A percentile compares a stretch with the other conserved stretches of the same genome.
Evolutionary conservation across 2,888 invertebrate species (phyloP).

Genomic region (Pyrrhosoma nymphula): DNA sequence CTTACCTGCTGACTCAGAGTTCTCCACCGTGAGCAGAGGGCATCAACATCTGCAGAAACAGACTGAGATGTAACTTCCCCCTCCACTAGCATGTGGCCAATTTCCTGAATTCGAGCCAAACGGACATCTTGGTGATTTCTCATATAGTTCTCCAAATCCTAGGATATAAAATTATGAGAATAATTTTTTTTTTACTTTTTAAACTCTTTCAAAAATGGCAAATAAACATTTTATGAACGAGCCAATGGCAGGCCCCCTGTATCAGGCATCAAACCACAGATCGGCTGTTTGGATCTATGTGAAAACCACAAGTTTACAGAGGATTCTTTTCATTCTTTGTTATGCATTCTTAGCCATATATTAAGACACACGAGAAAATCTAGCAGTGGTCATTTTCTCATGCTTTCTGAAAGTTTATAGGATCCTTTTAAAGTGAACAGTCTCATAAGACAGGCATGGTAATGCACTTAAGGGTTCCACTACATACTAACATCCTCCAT

Average conservation of each 20-base stretch:
- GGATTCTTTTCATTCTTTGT: too few relatives aligned
- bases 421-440: too few relatives aligned
- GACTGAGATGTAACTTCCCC: constrained; percentile 87
- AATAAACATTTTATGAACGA: neutral
- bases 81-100: constrained; percentile 86
- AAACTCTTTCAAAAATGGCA: neutral
- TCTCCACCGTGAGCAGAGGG: constrained; percentile 83
- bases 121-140: constrained; percentile 87
- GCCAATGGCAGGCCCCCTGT: neutral
- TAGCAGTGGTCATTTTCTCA: too few relatives aligned
- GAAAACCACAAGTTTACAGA: too few relatives aligned
- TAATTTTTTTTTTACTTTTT: too few relatives aligned
- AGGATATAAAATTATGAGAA: constrained; percentile 70
- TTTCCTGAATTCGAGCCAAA: constrained; percentile 86
- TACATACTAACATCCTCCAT: too few relatives aligned
- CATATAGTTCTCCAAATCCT: constrained; percentile 92
- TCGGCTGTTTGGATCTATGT: neutral
- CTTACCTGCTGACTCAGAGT: constrained; percentile 85
- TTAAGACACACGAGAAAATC: too few relatives aligned
- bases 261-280: neutral
- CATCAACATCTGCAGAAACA: constrained; percentile 84
- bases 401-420: too few relatives aligned
- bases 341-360: too few relatives aligned
- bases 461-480: too few relatives aligned
- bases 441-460: too few relatives aligned